Conservation (phyloP, 2,797 vertebrate species). For the Craterocephalus amniculus region DNA sequence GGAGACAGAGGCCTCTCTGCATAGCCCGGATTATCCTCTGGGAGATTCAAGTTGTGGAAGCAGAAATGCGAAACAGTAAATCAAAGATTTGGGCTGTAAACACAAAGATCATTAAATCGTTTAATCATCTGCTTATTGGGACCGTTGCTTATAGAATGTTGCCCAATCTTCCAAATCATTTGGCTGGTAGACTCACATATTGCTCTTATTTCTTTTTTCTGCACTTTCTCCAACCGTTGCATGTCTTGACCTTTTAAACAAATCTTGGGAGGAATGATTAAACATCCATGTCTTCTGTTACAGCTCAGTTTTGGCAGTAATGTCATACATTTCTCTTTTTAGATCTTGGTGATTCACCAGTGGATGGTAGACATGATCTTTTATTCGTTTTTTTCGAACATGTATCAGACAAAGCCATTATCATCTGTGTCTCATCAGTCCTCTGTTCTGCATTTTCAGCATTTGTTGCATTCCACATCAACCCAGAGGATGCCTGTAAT, state of each 20-base stretch:
- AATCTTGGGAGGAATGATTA: too few relatives aligned
- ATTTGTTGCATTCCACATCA: constrained; percentile 44
- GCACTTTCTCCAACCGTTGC: neutral
- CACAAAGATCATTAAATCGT: too few relatives aligned
- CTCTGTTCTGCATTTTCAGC: constrained; percentile 40
- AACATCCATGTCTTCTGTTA: neutral
- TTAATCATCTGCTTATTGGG: too few relatives aligned
- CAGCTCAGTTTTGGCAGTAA: neutral
- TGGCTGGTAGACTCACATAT: too few relatives aligned
- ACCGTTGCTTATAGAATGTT: too few relatives aligned
- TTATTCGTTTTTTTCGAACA: constrained; percentile 45
- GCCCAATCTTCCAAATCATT: too few relatives aligned
- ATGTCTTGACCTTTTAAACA: too few relatives aligned
- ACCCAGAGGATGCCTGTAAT: constrained; percentile 36
- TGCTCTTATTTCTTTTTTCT: constrained; percentile 4
- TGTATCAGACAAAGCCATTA: constrained; percentile 39
- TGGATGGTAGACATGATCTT: constrained; percentile 52
- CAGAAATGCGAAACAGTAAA: too few relatives aligned
- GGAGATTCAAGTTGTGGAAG: constrained; percentile 43
- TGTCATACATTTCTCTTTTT: constrained; percentile 7
- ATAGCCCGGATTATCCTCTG: constrained; percentile 38
- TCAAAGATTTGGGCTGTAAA: too few relatives aligned
- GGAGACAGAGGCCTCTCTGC: constrained; percentile 38
- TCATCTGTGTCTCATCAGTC: constrained; percentile 62
- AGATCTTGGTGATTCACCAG: constrained; percentile 41